Conservation (phyloP, 2,888 invertebrate species). For the Caenorhabditis doughertyi region DNA sequence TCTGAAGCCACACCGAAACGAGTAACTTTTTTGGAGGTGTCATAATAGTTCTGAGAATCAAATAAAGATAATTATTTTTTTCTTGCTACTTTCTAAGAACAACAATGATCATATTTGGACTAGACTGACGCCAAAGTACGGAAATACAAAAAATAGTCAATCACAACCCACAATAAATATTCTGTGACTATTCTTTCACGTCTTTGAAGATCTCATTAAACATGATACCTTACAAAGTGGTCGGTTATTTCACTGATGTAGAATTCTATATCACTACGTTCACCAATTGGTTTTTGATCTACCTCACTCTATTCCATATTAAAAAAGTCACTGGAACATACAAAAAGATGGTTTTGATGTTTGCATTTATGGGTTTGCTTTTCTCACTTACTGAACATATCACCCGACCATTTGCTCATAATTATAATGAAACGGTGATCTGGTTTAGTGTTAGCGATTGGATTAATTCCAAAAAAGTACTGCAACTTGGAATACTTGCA, state of each 20-base stretch:
- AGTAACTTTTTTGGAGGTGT: too few relatives aligned
- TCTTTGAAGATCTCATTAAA: too few relatives aligned
- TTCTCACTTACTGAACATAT: not conserved
- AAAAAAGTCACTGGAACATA: slow-evolving; percentile 6
- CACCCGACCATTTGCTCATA: not conserved
- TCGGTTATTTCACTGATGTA: not conserved
- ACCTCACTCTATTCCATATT: not conserved
- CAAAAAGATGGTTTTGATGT: not conserved
- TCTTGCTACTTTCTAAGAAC: too few relatives aligned
- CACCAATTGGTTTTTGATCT: not conserved
- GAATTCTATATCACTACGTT: not conserved
- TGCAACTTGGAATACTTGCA: not conserved
- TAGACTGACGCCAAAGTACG: too few relatives aligned
- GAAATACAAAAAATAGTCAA: too few relatives aligned
- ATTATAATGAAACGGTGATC: not conserved
- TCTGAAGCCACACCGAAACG: too few relatives aligned
- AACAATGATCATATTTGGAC: too few relatives aligned
- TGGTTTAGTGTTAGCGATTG: not conserved
- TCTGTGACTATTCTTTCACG: too few relatives aligned
- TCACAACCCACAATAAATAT: too few relatives aligned
- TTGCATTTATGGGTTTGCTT: not conserved
- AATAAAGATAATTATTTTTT: too few relatives aligned
- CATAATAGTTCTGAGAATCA: too few relatives aligned
- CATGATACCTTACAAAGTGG: too few relatives aligned
- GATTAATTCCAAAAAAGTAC: not conserved